Evolutionary conservation across 1,140 invertebrate genomes (phyloP).

Genomic region (Oryctes rhinoceros): DNA sequence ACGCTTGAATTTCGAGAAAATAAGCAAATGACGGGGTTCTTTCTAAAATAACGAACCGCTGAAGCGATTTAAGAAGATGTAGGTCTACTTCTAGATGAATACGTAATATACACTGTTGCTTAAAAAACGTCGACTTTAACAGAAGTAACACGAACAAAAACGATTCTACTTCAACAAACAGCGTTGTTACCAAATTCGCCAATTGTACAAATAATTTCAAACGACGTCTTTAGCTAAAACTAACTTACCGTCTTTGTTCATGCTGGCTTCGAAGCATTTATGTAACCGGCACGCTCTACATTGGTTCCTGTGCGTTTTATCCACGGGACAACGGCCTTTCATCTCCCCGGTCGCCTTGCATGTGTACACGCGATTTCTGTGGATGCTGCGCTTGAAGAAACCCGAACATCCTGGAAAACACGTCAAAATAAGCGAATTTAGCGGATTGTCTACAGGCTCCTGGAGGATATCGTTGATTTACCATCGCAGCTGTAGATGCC

Average conservation of each 20-base stretch:
- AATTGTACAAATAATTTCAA: too few relatives aligned
- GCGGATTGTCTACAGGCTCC: not conserved
- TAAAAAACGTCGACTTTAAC: too few relatives aligned
- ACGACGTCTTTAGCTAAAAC: too few relatives aligned
- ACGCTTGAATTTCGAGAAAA: too few relatives aligned
- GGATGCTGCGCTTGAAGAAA: slow-evolving; percentile 97
- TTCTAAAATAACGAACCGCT: too few relatives aligned
- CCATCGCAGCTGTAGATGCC: slow-evolving; percentile 97
- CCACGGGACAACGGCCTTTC: slow-evolving; percentile 93
- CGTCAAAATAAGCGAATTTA: not conserved
- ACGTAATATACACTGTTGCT: too few relatives aligned
- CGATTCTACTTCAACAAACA: too few relatives aligned
- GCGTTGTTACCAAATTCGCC: too few relatives aligned
- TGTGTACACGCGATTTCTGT: slow-evolving; percentile 93
- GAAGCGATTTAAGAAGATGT: too few relatives aligned
- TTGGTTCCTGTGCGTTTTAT: slow-evolving; percentile 97
- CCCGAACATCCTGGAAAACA: slow-evolving; percentile 85
- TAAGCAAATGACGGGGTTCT: too few relatives aligned
- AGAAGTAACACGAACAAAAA: too few relatives aligned
- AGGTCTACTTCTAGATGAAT: too few relatives aligned
- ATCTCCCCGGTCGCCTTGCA: slow-evolving; percentile 94
- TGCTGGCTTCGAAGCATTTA: slow-evolving; percentile 96
- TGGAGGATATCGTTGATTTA: slow-evolving; percentile 64
- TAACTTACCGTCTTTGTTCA: slow-evolving; percentile 98
- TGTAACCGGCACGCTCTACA: slow-evolving; percentile 94